Percentiles rank a stretch among this genome's conserved stretches.
These are phyloP conservation scores for Bothrops jararaca DNA, from an alignment of 2,113 vertebrate genomes.

Conservation along the genomic window DNA sequence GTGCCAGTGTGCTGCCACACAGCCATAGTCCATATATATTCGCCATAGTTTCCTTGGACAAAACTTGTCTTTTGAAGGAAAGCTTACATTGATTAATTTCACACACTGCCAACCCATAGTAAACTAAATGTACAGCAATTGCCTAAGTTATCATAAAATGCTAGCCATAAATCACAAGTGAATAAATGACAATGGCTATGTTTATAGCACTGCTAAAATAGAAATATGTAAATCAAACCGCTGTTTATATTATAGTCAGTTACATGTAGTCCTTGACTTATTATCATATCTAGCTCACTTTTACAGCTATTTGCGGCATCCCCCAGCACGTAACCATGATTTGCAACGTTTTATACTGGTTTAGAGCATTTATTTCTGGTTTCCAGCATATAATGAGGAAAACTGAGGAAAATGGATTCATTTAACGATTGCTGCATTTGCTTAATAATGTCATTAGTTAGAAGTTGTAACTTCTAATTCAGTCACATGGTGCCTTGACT, in stretches of 20 bases:
- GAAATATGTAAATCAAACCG: neutral
- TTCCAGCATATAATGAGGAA: neutral
- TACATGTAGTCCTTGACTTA: neutral
- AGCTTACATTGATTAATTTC: neutral
- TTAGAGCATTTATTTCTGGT: neutral
- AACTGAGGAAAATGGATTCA: neutral
- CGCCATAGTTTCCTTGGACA: neutral
- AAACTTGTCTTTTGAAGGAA: neutral
- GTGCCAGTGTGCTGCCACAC: too few species aligned
- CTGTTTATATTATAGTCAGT: neutral
- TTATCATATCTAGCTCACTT: neutral
- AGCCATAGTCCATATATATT: neutral
- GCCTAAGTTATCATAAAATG: neutral
- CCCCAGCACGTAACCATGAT: neutral
- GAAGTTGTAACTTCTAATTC: neutral
- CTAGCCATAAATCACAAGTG: neutral
- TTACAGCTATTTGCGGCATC: neutral
- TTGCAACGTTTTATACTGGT: neutral
- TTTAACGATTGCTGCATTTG: neutral
- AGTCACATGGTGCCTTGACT: neutral
- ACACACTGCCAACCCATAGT: neutral
- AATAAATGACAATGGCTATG: neutral
- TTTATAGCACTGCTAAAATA: neutral
- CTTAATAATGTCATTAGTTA: neutral
- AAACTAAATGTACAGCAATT: neutral